Percentiles rank a stretch among this genome's conserved stretches.
Conservation (phyloP, 2,113 vertebrate species). For the Lepus americanus region DNA sequence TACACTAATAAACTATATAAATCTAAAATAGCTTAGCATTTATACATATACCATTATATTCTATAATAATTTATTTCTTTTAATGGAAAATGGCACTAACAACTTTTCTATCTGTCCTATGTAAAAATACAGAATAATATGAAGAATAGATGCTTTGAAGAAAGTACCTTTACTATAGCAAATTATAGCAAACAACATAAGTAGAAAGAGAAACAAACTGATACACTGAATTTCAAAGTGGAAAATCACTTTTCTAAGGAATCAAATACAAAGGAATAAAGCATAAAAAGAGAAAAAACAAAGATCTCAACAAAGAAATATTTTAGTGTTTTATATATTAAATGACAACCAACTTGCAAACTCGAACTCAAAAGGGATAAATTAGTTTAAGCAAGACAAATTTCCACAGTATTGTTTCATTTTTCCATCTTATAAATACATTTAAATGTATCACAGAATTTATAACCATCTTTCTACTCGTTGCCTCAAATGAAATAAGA, state of each 20-base stretch:
- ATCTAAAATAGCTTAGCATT: background rate
- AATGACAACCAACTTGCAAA: conserved; percentile 13
- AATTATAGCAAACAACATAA: background rate
- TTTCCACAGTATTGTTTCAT: background rate
- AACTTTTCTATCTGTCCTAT: background rate
- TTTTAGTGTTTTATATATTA: background rate
- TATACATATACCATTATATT: background rate
- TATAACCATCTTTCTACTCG: background rate
- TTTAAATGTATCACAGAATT: background rate
- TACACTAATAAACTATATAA: background rate
- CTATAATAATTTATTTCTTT: background rate
- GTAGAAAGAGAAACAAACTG: background rate
- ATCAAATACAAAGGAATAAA: background rate
- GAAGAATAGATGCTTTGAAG: background rate
- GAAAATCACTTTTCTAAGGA: background rate
- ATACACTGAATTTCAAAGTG: background rate
- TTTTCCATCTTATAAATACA: background rate
- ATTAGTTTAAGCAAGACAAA: background rate
- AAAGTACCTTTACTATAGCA: background rate
- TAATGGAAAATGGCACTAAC: background rate
- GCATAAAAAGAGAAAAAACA: background rate
- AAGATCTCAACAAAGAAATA: conserved; percentile 8
- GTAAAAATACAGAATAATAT: background rate
- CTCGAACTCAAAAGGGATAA: background rate
- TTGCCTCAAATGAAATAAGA: background rate